Evolutionary conservation across 2,113 vertebrate species (phyloP).

Genomic region (Eulacestoma nigropectus): DNA sequence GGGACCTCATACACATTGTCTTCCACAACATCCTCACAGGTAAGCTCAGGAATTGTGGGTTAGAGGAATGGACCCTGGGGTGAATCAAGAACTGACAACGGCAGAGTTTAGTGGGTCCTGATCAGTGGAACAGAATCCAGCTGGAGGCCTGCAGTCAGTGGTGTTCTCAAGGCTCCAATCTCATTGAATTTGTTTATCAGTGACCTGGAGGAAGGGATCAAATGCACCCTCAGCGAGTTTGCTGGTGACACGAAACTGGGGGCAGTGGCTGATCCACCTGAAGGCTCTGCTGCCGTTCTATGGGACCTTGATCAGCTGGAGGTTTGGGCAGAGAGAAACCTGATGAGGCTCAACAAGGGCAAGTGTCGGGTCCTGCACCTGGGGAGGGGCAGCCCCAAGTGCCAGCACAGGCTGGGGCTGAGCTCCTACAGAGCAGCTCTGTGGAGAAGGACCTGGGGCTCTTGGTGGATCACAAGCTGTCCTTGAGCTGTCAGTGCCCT

Average conservation of each 20-base stretch:
- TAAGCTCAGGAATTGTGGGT: background rate
- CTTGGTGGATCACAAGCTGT: background rate
- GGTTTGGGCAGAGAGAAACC: no score
- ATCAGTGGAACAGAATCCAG: background rate
- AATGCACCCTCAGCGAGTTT: background rate
- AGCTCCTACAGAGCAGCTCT: background rate
- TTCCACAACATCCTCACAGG: background rate
- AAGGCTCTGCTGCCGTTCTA: background rate
- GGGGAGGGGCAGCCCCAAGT: background rate
- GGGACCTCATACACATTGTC: background rate
- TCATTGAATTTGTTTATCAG: background rate
- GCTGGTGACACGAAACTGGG: background rate
- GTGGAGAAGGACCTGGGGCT: background rate
- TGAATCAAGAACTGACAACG: background rate
- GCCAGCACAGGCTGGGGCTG: background rate
- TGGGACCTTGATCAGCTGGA: background rate
- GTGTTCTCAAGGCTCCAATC: background rate
- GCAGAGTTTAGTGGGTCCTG: background rate
- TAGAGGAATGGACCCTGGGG: background rate
- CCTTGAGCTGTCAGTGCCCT: no score
- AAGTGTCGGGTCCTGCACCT: background rate
- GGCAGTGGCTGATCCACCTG: background rate
- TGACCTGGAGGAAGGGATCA: background rate
- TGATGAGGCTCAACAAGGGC: no score
- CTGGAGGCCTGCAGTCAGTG: background rate